phyloP scores from a whole-genome alignment of 2,888 invertebrate genomes.

The Cheilosia vulpina region DNA sequence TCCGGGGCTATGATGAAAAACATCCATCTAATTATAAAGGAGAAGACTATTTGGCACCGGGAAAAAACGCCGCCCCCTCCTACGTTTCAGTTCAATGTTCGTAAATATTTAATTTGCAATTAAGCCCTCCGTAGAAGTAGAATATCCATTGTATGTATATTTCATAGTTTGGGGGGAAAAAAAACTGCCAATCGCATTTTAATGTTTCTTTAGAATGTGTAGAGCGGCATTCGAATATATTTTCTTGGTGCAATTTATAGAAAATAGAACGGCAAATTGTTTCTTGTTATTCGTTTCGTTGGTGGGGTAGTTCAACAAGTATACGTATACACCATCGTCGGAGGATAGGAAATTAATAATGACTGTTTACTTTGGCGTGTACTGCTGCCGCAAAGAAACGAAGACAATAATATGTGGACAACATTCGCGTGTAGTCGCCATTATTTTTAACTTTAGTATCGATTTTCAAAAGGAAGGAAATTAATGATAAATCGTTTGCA shows the following conservation, averaged over 20 bases:
- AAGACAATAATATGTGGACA: neutral
- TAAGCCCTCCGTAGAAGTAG: conserved; percentile 38
- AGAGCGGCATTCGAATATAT: conserved; percentile 23
- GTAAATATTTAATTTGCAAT: conserved; percentile 72
- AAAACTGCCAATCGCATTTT: conserved; percentile 31
- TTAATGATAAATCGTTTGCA: conserved; percentile 27
- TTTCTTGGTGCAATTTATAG: conserved; percentile 6
- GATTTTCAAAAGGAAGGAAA: conserved; percentile 41
- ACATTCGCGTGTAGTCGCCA: conserved; percentile 8
- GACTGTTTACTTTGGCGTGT: conserved; percentile 53
- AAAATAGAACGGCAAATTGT: conserved; percentile 6
- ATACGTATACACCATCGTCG: neutral
- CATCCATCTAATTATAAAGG: conserved; percentile 1
- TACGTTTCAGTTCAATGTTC: conserved; percentile 38
- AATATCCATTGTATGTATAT: conserved; percentile 46
- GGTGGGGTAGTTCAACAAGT: conserved; percentile 49
- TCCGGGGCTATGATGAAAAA: neutral
- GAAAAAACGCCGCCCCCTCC: neutral
- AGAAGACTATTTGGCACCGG: neutral
- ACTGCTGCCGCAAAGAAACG: conserved; percentile 12
- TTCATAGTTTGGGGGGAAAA: conserved; percentile 22
- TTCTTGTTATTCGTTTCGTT: conserved; percentile 11
- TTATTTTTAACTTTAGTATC: conserved; percentile 39
- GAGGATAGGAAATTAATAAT: conserved; percentile 40
- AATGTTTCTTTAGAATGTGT: conserved; percentile 3